Conservation (phyloP, 2,797 vertebrate species). For the Jordanella pulchra region DNA sequence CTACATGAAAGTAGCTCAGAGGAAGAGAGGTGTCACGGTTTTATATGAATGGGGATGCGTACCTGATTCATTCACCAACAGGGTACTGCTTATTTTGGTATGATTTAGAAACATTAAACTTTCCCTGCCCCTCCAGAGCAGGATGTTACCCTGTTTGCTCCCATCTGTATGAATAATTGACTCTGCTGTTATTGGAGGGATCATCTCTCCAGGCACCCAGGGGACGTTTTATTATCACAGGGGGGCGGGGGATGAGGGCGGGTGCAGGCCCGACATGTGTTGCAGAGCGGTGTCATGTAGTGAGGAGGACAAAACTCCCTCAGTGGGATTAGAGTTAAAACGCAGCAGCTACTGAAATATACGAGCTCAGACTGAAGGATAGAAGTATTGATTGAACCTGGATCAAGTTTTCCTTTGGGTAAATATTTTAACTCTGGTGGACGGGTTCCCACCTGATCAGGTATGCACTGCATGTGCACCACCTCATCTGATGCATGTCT, state of each 20-base stretch:
- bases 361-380: not conserved
- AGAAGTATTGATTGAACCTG: not conserved
- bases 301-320: constrained; percentile 23
- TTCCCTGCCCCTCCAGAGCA: not conserved
- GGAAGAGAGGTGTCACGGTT: constrained; percentile 35
- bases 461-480: not conserved
- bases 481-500: not conserved
- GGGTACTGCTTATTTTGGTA: constrained; percentile 8
- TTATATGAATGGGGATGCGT: constrained; percentile 32
- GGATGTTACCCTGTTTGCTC: constrained; percentile 6
- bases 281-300: constrained; percentile 30
- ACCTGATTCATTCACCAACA: constrained; percentile 29
- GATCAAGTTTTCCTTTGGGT: not conserved
- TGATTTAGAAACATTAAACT: constrained; percentile 23
- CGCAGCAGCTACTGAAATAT: not conserved
- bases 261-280: constrained; percentile 45
- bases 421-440: not conserved
- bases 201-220: constrained; percentile 47
- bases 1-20: constrained; percentile 61
- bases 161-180: constrained; percentile 65
- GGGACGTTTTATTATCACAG: constrained; percentile 41
- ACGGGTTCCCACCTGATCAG: not conserved
- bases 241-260: constrained; percentile 51
- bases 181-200: constrained; percentile 55
- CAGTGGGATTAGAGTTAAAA: constrained; percentile 17